Conservation (phyloP, 2,797 vertebrate species). For the Masticophis lateralis region DNA sequence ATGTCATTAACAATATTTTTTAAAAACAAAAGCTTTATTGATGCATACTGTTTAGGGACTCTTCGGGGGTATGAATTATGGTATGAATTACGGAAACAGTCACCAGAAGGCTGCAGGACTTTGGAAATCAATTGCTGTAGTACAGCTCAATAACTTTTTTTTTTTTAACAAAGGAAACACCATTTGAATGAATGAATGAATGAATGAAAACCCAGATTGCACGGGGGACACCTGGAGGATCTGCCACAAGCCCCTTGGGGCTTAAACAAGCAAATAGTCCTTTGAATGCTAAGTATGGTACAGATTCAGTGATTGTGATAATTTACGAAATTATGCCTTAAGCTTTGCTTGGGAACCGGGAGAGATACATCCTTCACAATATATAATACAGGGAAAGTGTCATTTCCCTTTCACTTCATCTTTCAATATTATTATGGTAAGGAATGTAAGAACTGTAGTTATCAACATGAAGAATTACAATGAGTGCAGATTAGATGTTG, state of each 20-base stretch:
- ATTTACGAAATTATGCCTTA: not conserved
- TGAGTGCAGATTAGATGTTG: not conserved
- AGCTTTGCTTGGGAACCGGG: not conserved
- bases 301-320: not conserved
- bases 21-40: conserved; percentile 28
- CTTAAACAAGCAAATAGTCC: not conserved
- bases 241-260: not conserved
- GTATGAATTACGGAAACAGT: conserved; percentile 58
- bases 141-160: not conserved
- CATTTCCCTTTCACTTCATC: not conserved
- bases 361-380: not conserved
- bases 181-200: not conserved
- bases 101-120: conserved; percentile 36
- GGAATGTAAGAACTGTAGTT: not conserved
- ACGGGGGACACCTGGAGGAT: not conserved
- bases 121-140: conserved; percentile 6
- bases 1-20: conserved; percentile 67
- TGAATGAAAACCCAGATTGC: not conserved
- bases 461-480: not conserved
- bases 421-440: not conserved
- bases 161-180: not conserved
- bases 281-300: not conserved
- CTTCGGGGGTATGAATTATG: conserved; percentile 49
- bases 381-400: not conserved
- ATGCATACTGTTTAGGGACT: conserved; percentile 52